A percentile compares a stretch with the other conserved stretches of the same genome.
These are phyloP conservation scores for Bombus vancouverensis DNA, from an alignment of 1,140 invertebrate genomes.

Conservation along the genomic window DNA sequence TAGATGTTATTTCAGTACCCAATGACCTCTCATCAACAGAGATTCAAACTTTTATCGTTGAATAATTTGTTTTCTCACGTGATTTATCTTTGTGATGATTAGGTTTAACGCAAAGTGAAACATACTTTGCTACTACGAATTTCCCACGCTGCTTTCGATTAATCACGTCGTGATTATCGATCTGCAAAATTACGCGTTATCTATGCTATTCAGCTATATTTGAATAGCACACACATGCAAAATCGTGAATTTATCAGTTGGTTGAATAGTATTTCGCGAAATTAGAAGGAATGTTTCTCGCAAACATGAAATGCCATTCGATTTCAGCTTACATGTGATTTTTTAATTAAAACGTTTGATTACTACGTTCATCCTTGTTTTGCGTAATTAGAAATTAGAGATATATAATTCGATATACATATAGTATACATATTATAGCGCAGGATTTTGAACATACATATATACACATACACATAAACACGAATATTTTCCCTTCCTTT, in stretches of 20 bases:
- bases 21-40: background rate
- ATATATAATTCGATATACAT: background rate
- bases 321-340: background rate
- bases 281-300: background rate
- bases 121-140: background rate
- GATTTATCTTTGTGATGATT: background rate
- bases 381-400: background rate
- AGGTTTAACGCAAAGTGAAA: background rate
- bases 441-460: background rate
- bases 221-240: background rate
- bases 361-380: no score
- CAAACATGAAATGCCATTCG: background rate
- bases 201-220: background rate
- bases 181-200: background rate
- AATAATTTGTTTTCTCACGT: background rate
- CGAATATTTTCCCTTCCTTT: background rate
- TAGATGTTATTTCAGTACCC: slow-evolving; percentile 31
- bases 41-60: background rate
- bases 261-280: background rate
- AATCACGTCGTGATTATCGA: background rate
- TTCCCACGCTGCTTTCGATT: background rate
- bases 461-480: slow-evolving; percentile 7
- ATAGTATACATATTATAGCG: background rate
- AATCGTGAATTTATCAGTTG: background rate
- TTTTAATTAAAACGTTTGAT: background rate